phyloP scores from a whole-genome alignment of 2,888 invertebrate species.

The Cristatella mucedo region DNA sequence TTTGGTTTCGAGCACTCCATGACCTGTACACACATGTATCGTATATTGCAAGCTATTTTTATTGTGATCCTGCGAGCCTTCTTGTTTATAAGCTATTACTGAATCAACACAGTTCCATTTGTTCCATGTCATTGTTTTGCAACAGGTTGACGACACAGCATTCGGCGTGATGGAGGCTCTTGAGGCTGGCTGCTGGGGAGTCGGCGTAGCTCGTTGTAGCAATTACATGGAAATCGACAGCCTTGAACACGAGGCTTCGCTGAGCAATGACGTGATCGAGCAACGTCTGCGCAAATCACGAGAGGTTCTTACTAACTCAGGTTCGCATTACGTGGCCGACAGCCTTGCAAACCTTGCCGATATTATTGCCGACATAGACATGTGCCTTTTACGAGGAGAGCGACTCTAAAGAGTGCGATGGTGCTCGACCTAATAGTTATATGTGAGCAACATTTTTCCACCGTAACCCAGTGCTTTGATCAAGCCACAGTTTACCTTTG shows the following conservation, averaged over 20 bases:
- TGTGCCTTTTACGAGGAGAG: too few relatives aligned
- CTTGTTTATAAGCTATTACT: too few relatives aligned
- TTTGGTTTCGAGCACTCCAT: too few relatives aligned
- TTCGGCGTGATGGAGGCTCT: constrained; percentile 35
- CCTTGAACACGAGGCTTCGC: constrained; percentile 22
- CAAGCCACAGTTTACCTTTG: too few relatives aligned
- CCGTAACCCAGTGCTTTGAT: too few relatives aligned
- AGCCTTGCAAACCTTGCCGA: constrained; percentile 31
- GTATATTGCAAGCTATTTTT: constrained; percentile 4
- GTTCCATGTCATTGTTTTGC: too few relatives aligned
- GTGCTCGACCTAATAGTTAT: too few relatives aligned
- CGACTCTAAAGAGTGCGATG: too few relatives aligned
- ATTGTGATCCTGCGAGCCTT: constrained; percentile 11
- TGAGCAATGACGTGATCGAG: constrained; percentile 23
- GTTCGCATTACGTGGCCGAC: constrained; percentile 39
- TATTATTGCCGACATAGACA: constrained; percentile 35
- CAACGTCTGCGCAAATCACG: constrained; percentile 20
- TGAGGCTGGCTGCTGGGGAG: constrained; percentile 38
- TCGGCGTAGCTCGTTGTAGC: constrained; percentile 35
- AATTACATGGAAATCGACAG: constrained; percentile 36
- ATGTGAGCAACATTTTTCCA: too few relatives aligned
- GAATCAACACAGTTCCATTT: too few relatives aligned
- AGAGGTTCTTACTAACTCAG: constrained; percentile 24
- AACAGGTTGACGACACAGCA: constrained; percentile 36
- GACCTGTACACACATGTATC: not conserved